Evolutionary conservation across 1,140 invertebrate genomes (phyloP).

Genomic region (Scaptomyza pallida): DNA sequence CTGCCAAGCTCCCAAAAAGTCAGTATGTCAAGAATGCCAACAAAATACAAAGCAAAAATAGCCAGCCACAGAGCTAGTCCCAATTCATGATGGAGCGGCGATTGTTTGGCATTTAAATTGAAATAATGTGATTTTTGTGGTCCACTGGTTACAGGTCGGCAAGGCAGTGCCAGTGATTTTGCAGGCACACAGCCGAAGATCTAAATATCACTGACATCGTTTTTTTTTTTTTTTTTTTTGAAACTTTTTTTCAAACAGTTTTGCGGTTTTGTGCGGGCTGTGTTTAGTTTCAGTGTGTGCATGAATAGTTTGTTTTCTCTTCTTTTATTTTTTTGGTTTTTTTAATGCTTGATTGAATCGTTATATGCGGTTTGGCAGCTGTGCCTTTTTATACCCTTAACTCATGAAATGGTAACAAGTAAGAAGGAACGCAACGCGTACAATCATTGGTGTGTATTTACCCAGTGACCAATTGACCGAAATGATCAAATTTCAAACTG

Average conservation of each 20-base stretch:
- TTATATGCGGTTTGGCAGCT: too few species aligned
- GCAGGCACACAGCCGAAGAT: not conserved
- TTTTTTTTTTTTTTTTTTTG: constrained; percentile 59
- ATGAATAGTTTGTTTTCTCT: constrained; percentile 50
- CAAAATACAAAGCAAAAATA: constrained; percentile 36
- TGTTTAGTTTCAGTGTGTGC: constrained; percentile 14
- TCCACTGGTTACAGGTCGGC: constrained; percentile 51
- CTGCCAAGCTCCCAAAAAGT: constrained; percentile 11
- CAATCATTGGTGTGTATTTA: too few species aligned
- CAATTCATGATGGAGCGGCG: constrained; percentile 56
- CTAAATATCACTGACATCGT: constrained; percentile 54
- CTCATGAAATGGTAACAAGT: too few species aligned
- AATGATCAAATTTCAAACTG: too few species aligned
- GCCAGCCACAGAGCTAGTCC: constrained; percentile 1
- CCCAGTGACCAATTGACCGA: too few species aligned
- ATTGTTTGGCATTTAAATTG: constrained; percentile 76
- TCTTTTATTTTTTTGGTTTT: too few species aligned
- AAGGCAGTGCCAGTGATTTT: not conserved
- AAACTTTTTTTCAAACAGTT: constrained; percentile 61
- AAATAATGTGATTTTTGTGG: constrained; percentile 82
- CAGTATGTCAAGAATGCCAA: constrained; percentile 69
- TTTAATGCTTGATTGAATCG: too few species aligned
- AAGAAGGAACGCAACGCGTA: too few species aligned
- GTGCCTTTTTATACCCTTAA: too few species aligned
- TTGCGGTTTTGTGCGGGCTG: constrained; percentile 76